A percentile compares a stretch with the other conserved stretches of the same genome.
Conservation (phyloP, 2,113 vertebrate genomes). For the Numenius arquata region DNA sequence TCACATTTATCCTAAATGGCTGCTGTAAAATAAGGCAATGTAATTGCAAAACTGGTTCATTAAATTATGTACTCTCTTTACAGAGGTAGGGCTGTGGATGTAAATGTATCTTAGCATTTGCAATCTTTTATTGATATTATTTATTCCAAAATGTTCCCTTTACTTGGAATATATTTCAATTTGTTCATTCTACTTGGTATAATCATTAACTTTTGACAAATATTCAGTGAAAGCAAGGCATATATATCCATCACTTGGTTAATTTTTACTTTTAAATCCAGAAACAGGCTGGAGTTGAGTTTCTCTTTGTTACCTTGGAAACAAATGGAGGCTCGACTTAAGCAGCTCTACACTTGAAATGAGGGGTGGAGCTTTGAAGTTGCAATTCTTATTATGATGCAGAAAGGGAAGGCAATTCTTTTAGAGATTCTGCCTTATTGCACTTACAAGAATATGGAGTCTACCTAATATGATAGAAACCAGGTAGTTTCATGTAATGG, state of each 20-base stretch:
- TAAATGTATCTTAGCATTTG: not conserved
- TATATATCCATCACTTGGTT: not conserved
- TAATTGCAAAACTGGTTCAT: not conserved
- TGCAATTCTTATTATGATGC: not conserved
- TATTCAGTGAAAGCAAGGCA: not conserved
- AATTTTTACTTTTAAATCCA: conserved; percentile 1
- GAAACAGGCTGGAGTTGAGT: not conserved
- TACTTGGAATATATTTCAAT: not conserved
- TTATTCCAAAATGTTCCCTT: not conserved
- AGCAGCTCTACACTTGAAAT: not conserved
- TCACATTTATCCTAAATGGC: not conserved
- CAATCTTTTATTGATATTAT: not conserved
- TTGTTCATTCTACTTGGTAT: not conserved
- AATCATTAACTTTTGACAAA: not conserved
- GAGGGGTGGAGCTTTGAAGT: conserved; percentile 22
- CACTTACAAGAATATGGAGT: not conserved
- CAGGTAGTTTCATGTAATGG: not conserved
- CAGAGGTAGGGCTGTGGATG: not conserved
- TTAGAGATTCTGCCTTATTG: not conserved
- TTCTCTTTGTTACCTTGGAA: conserved; percentile 53
- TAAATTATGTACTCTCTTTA: not conserved
- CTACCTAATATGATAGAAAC: not conserved
- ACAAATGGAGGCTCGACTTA: conserved; percentile 45
- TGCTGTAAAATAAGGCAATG: not conserved
- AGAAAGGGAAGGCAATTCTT: not conserved